phyloP scores from a whole-genome alignment of 2,888 invertebrate species.

The Melinaea marsaeus region DNA sequence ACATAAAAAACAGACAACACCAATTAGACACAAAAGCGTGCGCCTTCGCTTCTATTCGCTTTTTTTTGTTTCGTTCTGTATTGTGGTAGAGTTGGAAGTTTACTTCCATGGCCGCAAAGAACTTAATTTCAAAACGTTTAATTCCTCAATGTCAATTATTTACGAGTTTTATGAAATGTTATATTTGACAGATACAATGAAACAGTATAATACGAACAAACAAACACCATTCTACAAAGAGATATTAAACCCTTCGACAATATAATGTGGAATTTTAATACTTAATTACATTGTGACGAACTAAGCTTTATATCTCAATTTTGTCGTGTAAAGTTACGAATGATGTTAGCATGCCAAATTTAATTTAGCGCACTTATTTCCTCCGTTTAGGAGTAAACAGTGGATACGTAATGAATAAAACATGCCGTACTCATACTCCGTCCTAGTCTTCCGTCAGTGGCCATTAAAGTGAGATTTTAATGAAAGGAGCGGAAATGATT shows the following conservation, averaged over 20 bases:
- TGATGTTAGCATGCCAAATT: conserved; percentile 70
- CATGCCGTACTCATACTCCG: conserved; percentile 67
- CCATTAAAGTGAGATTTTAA: conserved; percentile 33
- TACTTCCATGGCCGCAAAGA: too few species aligned
- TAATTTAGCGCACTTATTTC: conserved; percentile 65
- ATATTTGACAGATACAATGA: not conserved
- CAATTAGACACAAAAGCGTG: too few species aligned
- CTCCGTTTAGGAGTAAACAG: conserved; percentile 64
- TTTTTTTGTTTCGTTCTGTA: too few species aligned
- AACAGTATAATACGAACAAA: not conserved
- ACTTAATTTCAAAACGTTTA: not conserved
- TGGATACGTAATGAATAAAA: conserved; percentile 69
- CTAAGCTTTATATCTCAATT: conserved; percentile 24
- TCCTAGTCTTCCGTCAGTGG: conserved; percentile 48
- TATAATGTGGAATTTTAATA: conserved; percentile 20
- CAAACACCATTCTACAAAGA: not conserved
- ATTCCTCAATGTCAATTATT: not conserved
- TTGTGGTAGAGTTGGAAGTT: too few species aligned
- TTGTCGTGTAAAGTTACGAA: conserved; percentile 34
- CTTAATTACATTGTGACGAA: conserved; percentile 30
- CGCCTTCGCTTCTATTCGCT: too few species aligned
- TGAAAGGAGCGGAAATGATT: not conserved
- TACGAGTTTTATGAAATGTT: not conserved
- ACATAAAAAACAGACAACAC: too few species aligned
- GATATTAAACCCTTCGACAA: conserved; percentile 3